A percentile compares a stretch with the other conserved stretches of the same genome.
Conservation (phyloP, 2,113 vertebrate genomes). For the Stegastes partitus region DNA sequence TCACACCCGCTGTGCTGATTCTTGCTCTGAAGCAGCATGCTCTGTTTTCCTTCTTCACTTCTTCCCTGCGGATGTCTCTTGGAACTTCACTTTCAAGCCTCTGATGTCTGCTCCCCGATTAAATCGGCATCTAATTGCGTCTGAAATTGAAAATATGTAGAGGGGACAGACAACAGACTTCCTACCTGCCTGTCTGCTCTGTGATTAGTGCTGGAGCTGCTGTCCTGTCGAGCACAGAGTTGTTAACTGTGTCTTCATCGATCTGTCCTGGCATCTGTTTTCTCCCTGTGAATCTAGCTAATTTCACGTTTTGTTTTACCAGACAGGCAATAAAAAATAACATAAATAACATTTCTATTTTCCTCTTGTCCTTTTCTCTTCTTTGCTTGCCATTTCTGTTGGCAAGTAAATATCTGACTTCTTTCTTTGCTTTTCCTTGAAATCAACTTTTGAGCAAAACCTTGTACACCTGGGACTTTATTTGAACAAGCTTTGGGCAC, state of each 20-base stretch:
- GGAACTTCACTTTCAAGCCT: constrained; percentile 55
- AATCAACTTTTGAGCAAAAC: neutral
- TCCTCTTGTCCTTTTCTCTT: constrained; percentile 22
- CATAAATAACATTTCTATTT: constrained; percentile 15
- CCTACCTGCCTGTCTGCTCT: constrained; percentile 44
- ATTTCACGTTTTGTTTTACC: constrained; percentile 38
- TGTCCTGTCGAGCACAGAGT: constrained; percentile 47
- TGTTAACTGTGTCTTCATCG: constrained; percentile 62
- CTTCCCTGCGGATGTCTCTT: constrained; percentile 56
- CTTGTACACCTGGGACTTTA: neutral
- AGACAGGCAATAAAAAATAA: constrained; percentile 29
- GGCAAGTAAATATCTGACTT: neutral
- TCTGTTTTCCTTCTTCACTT: constrained; percentile 39
- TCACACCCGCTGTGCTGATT: constrained; percentile 42
- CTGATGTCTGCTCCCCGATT: constrained; percentile 76
- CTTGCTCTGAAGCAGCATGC: constrained; percentile 24
- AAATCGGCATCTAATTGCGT: constrained; percentile 47
- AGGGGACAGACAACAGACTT: constrained; percentile 75
- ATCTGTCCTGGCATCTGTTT: constrained; percentile 52
- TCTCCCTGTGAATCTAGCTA: constrained; percentile 31
- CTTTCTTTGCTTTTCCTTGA: constrained; percentile 14
- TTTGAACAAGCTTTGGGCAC: neutral
- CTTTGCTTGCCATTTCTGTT: neutral
- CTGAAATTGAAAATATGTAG: constrained; percentile 54
- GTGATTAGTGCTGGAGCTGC: constrained; percentile 59